Evolutionary conservation across 2,888 invertebrate species (phyloP), one percentile per base, ranked within the genome.

Genomic region (Poecilus cupreus): DNA sequence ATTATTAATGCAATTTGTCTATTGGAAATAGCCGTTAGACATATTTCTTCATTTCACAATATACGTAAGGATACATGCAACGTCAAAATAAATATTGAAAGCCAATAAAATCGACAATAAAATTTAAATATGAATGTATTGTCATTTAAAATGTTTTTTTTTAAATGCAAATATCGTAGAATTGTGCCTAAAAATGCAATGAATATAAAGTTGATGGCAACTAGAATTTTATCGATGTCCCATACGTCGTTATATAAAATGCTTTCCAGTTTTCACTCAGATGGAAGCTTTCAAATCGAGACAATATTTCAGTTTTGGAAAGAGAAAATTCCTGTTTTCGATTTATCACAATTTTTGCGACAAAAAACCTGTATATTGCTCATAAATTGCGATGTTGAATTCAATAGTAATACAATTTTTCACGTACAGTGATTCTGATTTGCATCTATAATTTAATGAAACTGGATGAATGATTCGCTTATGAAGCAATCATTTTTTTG

Each of bases 81-180:
- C n/a, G 4, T 32, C 32, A 8, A 1, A 32, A 32, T n/a, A 24
- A 60, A 13, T 60, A 32, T 60, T 60, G 26, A 26, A 26, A 26
- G 24, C 26, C 60, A 26, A 26, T 60, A 60, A 60, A 26, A 26
- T 60, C 26, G 13, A 11, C 26, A 18, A 60, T 60, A 26, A 60
- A 60, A 60, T 60, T 60, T 60, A 60, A 60, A 60, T 60, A 26
- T 60, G 60, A 60, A 60, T 60, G 60, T 13, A 60, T 60, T 60
- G 26, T 32, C 26, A 60, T 60, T 60, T 60, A 60, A 26, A 60
- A 60, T 6, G 24, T 60, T 60, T 60, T 57, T 60, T 57, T 60
- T 60, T 60, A 60, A 13, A 60, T 60, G 26, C 6, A 60, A 26
- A 60, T 26, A 13, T 60, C n/a, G n/a, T 60, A 13, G 26, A 11